These are phyloP conservation scores for Arion vulgaris DNA, from an alignment of 1,140 invertebrate genomes.

Conservation along the genomic window DNA sequence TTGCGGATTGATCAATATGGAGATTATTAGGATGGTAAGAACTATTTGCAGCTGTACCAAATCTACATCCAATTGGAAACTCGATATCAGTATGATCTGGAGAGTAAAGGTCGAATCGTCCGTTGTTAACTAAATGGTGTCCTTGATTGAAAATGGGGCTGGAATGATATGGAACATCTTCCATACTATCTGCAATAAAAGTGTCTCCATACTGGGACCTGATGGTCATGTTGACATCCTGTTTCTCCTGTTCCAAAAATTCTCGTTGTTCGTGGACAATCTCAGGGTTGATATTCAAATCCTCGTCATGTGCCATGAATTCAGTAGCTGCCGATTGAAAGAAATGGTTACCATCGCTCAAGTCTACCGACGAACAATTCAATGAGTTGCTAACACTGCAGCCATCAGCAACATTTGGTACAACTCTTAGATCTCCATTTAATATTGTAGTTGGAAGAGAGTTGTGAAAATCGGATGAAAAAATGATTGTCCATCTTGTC, in stretches of 20 bases:
- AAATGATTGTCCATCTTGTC: background rate
- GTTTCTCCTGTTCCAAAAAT: background rate
- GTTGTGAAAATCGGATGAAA: background rate
- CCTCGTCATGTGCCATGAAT: background rate
- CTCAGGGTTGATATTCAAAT: background rate
- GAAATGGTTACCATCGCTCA: background rate
- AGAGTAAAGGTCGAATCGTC: background rate
- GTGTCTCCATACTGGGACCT: background rate
- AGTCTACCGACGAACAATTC: background rate
- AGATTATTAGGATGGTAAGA: background rate
- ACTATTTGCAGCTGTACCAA: background rate
- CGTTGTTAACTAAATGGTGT: background rate
- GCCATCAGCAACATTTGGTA: background rate
- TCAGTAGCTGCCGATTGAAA: conserved; percentile 9
- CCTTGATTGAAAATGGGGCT: background rate
- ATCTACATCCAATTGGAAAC: background rate
- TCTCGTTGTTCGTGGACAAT: background rate
- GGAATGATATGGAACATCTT: background rate
- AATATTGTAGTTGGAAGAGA: background rate
- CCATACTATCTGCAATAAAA: background rate
- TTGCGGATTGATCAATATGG: background rate
- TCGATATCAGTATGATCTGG: background rate
- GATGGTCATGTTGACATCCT: background rate
- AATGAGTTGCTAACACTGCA: background rate
- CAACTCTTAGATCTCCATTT: background rate